Evolutionary conservation across 1,140 invertebrate species (phyloP), one percentile per base, ranked within the genome.

Genomic region (Drosophila saltans): DNA sequence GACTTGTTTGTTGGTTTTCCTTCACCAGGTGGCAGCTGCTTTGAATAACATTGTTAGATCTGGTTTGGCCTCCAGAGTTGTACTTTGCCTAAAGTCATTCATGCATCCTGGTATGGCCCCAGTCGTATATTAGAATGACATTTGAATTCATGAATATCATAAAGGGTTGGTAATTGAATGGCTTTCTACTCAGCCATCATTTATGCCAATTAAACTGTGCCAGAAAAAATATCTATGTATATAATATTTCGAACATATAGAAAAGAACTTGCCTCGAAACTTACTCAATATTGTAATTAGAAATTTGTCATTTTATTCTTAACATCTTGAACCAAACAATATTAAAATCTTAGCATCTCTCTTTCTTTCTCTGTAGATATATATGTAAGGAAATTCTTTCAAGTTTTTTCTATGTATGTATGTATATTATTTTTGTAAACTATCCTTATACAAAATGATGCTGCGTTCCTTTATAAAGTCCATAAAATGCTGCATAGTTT

Each of bases 11-110:
- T 66, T 78, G 63, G 57, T 69, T 75, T 69, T 55, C 67, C 55
- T 72, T 66, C 68, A 72, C 59, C 74, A 66, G 73, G 74, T 66
- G 43, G 71, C 68, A 52, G 64, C 66, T 73, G 83, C 63, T 80
- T 75, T 81, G 63, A 78, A 81, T 89, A 89, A 69, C 80, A 70
- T 67, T 73, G 70, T 74, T 77, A 72, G 68, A 68, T 58, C 60
- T 69, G 70, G 28, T 26, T 21, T 52, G 52, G 56, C 33, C 6
- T 4, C 16, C 33, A 11, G 9, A 10, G 3, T 61, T 45, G 43
- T 5, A 3, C 28, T 16, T 43, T 45, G 43, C 16, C 43, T 45
- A n/a, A 45, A 60, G 8, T 28, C 39, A 61, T 48, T 48, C 45
- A 24, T 48, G 45, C 45, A 48, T 48, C 9, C 24, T 52, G 33